Percentiles rank a stretch among this genome's conserved stretches.
phyloP scores from a whole-genome alignment of 2,797 vertebrate genomes.

The Melopsittacus undulatus region DNA sequence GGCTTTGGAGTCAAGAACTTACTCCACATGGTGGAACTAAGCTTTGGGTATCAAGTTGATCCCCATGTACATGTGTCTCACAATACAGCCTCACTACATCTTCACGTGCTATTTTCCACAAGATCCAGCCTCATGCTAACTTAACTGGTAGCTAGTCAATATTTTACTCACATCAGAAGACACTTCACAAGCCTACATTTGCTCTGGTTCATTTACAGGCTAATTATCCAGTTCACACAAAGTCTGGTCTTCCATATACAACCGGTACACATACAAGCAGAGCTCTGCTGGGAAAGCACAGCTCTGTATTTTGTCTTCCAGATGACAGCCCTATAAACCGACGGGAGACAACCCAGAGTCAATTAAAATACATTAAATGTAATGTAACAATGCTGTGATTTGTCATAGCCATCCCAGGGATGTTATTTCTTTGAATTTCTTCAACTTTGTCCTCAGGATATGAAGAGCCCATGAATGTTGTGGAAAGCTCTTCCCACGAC shows the following conservation, averaged over 20 bases:
- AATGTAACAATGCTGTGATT: slow-evolving; percentile 5
- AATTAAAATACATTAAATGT: slow-evolving; percentile 39
- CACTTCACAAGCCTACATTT: not conserved
- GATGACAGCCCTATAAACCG: slow-evolving; percentile 7
- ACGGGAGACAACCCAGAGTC: not conserved
- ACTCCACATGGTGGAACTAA: not conserved
- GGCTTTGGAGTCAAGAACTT: not conserved
- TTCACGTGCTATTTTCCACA: not conserved
- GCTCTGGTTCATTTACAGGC: slow-evolving; percentile 18
- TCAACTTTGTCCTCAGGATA: slow-evolving; percentile 23
- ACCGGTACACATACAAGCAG: not conserved
- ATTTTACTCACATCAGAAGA: not conserved
- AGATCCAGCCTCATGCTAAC: not conserved
- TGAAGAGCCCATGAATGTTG: not conserved
- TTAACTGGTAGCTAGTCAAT: not conserved
- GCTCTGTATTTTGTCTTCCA: slow-evolving; percentile 22
- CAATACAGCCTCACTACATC: not conserved
- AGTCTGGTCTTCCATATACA: not conserved
- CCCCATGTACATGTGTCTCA: not conserved
- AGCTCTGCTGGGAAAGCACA: not conserved
- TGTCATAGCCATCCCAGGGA: not conserved
- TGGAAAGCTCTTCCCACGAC: slow-evolving; percentile 7
- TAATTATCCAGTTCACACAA: slow-evolving; percentile 9
- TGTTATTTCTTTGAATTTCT: slow-evolving; percentile 6
- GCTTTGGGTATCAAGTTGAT: not conserved